Conservation (phyloP, 2,113 vertebrate genomes). For the Oceanodroma tethys region DNA sequence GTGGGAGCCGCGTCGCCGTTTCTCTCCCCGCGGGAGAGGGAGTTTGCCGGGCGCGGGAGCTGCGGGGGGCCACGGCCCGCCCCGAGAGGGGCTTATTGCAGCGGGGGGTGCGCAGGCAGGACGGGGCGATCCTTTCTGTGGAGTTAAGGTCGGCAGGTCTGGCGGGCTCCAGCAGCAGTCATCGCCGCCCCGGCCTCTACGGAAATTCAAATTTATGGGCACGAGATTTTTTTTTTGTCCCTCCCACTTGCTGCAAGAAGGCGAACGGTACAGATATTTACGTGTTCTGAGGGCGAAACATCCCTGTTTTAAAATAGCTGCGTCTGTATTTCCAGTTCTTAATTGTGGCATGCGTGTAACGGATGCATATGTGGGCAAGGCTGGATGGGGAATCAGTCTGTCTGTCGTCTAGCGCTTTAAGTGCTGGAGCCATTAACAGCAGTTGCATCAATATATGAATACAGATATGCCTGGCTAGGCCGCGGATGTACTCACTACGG, state of each 20-base stretch:
- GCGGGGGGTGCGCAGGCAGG: not conserved
- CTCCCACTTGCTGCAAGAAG: not conserved
- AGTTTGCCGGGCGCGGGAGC: not conserved
- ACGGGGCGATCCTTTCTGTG: not conserved
- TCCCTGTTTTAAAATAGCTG: not conserved
- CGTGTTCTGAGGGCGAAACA: not conserved
- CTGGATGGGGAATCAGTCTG: not conserved
- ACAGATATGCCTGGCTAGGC: constrained; percentile 12
- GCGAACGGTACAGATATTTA: not conserved
- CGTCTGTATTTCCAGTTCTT: not conserved
- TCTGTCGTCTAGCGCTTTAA: not conserved
- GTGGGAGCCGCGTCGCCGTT: not conserved
- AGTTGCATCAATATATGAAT: constrained; percentile 8
- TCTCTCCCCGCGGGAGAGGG: not conserved
- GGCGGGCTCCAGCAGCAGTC: not conserved
- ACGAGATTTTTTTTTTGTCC: not conserved
- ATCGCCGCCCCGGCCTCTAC: not conserved
- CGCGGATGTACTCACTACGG: not conserved
- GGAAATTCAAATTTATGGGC: not conserved
- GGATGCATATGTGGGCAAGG: not conserved
- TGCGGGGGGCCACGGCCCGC: not conserved
- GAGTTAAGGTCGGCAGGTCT: not conserved
- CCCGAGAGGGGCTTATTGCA: not conserved
- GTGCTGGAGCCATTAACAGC: constrained; percentile 16
- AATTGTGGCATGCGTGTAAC: not conserved